Base-by-base conservation (phyloP, 1,140 invertebrate species). In the Hesperophylax magnus region DNA sequence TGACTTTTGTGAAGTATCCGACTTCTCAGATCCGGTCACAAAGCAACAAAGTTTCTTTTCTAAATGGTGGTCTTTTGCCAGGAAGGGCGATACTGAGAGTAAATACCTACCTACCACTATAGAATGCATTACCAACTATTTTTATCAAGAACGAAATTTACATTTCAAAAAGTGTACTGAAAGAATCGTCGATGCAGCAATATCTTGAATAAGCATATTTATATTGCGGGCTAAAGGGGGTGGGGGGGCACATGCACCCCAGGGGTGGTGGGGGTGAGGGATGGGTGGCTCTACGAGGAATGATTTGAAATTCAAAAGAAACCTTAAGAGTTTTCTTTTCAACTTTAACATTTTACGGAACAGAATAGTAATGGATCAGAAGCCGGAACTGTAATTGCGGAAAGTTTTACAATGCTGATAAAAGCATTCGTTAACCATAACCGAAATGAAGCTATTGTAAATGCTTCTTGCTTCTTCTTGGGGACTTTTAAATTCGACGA, bases 261-360 rank as follows among this genome's bases (percentile, higher is more conserved):
- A 20, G 5, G 78, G 34, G 71, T 17, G 72, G 58, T 53, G 22
- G 79, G 24, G 77, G 79, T 2, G 47, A 60, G 14, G 53, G 17
- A 15, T n/a, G 72, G 39, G 39, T 65, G 56, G 39, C 54, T 61
- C 9, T 20, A 79, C 71, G 65, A 74, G 82, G 79, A 79, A 80
- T 79, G 77, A 84, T 84, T 84, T 84, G 82, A 84, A 84, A 81
- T 84, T 81, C 82, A 84, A 81, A 83, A 81, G 82, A 79, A 84
- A 84, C 82, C 77, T 84, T 58, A 74, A 81, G 82, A 81, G 65
- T 81, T 81, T 84, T 84, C 82, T 77, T 81, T 83, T 81, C 82
- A 81, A 84, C 65, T 84, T 81, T 77, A 81, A 84, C 80, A 83
- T 80, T 83, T 78, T 72, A 61, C 80, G 76, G 24, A 79, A 18